Conservation (phyloP, 2,113 vertebrate species). For the Oceanodroma tethys region DNA sequence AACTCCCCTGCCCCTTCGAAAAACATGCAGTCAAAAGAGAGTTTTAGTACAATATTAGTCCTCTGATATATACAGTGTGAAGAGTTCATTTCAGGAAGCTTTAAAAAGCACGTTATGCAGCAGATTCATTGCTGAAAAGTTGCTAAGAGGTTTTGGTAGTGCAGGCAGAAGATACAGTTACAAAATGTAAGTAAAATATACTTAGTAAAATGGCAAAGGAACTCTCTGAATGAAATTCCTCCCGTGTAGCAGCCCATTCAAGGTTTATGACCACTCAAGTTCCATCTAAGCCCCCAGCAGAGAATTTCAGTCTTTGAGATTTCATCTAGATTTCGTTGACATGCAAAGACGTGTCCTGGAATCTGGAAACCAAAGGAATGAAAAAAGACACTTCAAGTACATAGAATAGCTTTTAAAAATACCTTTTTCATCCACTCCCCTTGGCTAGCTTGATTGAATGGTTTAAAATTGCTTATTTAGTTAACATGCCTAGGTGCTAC, state of each 20-base stretch:
- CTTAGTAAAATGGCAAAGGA: background rate
- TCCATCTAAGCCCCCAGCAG: conserved; percentile 1
- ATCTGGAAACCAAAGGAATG: conserved; percentile 9
- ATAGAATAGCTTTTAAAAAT: conserved; percentile 1
- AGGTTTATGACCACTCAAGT: background rate
- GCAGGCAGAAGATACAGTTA: background rate
- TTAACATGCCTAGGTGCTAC: conserved; percentile 4
- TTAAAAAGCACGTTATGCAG: background rate
- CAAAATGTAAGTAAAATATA: conserved; percentile 37
- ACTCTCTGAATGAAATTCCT: conserved; percentile 48
- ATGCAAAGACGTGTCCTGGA: background rate
- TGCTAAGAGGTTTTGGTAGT: background rate
- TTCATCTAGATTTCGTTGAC: conserved; percentile 23
- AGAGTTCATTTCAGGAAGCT: conserved; percentile 3
- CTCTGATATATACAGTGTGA: background rate
- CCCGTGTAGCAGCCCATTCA: background rate
- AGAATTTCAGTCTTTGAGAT: conserved; percentile 16
- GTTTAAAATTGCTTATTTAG: conserved; percentile 44
- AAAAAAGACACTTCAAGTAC: conserved; percentile 21
- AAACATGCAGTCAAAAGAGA: background rate
- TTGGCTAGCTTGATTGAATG: conserved; percentile 21
- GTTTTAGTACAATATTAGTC: background rate
- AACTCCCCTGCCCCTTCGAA: background rate
- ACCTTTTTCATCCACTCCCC: conserved; percentile 9
- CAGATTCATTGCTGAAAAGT: conserved; percentile 23